Conservation (phyloP, 2,797 vertebrate species). For the Tiaroga cobitis region DNA sequence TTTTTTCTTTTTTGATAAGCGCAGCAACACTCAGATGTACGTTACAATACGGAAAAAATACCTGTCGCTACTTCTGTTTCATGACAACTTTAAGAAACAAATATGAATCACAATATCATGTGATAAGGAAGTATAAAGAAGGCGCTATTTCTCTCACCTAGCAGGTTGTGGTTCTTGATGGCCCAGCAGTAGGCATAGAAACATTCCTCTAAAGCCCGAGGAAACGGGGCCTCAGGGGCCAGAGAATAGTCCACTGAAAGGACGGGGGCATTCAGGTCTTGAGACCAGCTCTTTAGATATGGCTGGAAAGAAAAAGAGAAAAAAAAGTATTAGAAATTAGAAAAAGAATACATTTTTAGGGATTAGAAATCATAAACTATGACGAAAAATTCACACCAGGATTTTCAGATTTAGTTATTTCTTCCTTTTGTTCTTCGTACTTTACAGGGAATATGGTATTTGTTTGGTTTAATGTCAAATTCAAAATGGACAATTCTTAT, state of each 20-base stretch:
- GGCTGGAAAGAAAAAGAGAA: slow-evolving; percentile 68
- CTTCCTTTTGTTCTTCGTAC: not conserved
- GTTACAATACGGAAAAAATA: not conserved
- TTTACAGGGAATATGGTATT: not conserved
- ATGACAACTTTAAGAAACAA: not conserved
- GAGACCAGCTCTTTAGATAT: slow-evolving; percentile 91
- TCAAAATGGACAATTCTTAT: not conserved
- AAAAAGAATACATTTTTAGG: not conserved
- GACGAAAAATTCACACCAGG: not conserved
- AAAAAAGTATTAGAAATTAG: not conserved
- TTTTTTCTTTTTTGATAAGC: not conserved
- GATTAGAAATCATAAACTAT: not conserved
- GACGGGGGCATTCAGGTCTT: slow-evolving; percentile 86
- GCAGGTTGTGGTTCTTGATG: slow-evolving; percentile 83
- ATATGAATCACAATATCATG: not conserved
- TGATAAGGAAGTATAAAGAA: not conserved
- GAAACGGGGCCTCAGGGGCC: slow-evolving; percentile 91
- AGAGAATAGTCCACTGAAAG: slow-evolving; percentile 92
- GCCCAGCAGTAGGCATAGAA: slow-evolving; percentile 96
- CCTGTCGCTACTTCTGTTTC: not conserved
- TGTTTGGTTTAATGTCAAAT: not conserved
- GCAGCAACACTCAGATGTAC: not conserved
- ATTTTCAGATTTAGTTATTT: not conserved
- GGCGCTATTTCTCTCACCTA: slow-evolving; percentile 75
- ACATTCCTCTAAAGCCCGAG: slow-evolving; percentile 90